phyloP scores from a whole-genome alignment of 2,797 vertebrate species.

The Hypotaenidia philippensis region DNA sequence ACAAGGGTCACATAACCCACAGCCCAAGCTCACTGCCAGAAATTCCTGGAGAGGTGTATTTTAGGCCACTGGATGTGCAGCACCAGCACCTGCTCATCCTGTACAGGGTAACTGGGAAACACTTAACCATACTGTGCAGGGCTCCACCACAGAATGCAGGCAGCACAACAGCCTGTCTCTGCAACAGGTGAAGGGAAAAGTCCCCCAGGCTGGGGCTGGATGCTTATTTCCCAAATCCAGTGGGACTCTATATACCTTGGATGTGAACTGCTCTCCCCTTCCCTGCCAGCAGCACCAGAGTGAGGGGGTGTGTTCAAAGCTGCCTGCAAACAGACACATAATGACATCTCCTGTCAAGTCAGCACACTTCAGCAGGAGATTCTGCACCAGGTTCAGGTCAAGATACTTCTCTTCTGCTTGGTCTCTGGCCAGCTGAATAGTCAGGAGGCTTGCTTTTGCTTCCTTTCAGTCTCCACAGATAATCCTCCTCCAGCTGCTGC shows the following conservation, averaged over 20 bases:
- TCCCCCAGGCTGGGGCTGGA: neutral
- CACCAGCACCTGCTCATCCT: neutral
- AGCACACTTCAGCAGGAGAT: neutral
- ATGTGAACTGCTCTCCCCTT: neutral
- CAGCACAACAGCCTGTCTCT: neutral
- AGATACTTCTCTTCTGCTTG: neutral
- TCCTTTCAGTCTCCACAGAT: neutral
- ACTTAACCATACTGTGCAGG: neutral
- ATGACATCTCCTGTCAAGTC: neutral
- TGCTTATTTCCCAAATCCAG: neutral
- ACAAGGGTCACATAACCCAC: neutral
- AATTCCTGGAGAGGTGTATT: neutral
- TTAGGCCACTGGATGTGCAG: neutral
- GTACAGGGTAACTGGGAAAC: neutral
- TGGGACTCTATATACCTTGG: neutral
- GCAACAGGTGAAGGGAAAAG: neutral
- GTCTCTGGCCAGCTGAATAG: neutral
- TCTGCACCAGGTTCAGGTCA: neutral
- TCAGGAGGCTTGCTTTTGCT: neutral
- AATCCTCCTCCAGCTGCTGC: neutral
- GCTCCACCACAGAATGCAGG: neutral
- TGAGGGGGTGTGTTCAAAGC: neutral
- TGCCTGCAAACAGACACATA: neutral
- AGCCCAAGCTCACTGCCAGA: neutral
- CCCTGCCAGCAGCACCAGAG: neutral